Conservation (phyloP, 2,797 vertebrate species). For the Phrynocephalus vlangalii region DNA sequence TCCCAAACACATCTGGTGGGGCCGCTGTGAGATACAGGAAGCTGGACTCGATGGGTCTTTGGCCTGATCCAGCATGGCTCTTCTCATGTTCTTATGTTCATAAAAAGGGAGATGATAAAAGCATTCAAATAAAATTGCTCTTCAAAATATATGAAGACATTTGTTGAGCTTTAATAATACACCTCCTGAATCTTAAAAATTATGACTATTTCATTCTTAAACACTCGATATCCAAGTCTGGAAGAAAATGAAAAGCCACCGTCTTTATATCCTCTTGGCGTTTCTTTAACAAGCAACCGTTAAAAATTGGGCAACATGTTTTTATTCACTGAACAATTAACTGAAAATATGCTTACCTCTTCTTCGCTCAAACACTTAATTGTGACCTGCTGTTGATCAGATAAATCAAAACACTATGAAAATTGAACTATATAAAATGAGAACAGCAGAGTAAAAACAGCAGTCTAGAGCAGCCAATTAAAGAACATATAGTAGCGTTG, state of each 20-base stretch:
- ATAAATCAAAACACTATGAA: not conserved
- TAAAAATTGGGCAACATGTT: not conserved
- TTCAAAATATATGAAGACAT: not conserved
- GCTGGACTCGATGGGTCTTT: too few relatives aligned
- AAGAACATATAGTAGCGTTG: not conserved
- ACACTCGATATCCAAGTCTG: not conserved
- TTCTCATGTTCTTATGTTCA: too few relatives aligned
- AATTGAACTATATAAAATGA: not conserved
- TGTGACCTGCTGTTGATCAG: not conserved
- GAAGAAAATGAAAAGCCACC: not conserved
- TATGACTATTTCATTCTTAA: constrained; percentile 7
- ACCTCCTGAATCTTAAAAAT: constrained; percentile 3
- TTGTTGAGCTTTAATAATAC: constrained; percentile 23
- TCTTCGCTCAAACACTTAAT: not conserved
- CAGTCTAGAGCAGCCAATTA: too few relatives aligned
- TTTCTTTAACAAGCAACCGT: not conserved
- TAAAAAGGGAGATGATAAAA: not conserved
- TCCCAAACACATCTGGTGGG: too few relatives aligned
- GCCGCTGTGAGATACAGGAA: too few relatives aligned
- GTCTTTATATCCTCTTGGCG: not conserved
- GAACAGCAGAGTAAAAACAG: not conserved
- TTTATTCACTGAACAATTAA: not conserved
- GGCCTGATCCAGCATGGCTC: too few relatives aligned
- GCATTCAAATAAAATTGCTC: constrained; percentile 34
- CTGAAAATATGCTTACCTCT: too few relatives aligned